Conservation (phyloP, 2,888 invertebrate genomes). For the Pristionchus arcanus region DNA sequence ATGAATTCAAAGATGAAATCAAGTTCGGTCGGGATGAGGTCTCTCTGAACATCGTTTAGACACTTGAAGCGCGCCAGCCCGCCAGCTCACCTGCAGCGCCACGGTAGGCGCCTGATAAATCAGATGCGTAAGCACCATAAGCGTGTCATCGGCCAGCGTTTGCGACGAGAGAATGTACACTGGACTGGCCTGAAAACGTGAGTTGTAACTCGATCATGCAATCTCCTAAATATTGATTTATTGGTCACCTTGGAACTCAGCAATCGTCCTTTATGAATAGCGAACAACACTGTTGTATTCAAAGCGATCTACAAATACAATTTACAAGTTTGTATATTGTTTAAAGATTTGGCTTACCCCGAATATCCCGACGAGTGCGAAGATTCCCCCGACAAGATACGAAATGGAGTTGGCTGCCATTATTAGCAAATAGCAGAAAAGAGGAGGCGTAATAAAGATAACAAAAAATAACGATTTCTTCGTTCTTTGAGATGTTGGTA, state of each 20-base stretch:
- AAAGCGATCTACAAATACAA: not conserved
- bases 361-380: not conserved
- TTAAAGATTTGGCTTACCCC: not conserved
- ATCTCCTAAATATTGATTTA: too few relatives aligned
- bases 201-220: not conserved
- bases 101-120: not conserved
- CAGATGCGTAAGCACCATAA: not conserved
- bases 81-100: not conserved
- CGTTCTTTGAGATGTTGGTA: too few relatives aligned
- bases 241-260: not conserved
- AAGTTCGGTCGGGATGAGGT: not conserved
- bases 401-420: not conserved
- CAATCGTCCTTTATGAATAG: not conserved
- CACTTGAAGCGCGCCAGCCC: not conserved
- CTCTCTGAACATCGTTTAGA: not conserved
- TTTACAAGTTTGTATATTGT: not conserved
- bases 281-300: not conserved
- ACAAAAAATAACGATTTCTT: too few relatives aligned
- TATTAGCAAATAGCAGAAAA: too few relatives aligned
- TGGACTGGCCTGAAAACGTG: not conserved
- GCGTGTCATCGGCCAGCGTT: not conserved
- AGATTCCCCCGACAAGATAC: not conserved
- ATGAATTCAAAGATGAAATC: not conserved
- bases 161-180: conserved; percentile 33
- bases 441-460: too few relatives aligned